phyloP scores from a whole-genome alignment of 2,113 vertebrate species.

The Clarias macrocephalus region DNA sequence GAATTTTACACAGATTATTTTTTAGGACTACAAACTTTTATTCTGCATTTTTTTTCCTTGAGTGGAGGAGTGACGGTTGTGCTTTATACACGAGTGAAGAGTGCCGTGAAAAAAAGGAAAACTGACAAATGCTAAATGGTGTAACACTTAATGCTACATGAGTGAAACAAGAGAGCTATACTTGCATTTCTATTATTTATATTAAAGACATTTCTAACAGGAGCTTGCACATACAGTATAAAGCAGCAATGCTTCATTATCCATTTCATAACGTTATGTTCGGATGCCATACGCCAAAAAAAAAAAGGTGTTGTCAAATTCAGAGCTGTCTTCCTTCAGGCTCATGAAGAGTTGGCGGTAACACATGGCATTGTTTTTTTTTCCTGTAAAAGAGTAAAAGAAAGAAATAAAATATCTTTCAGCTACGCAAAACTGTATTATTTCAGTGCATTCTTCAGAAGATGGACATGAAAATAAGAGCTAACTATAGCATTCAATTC shows the following conservation, averaged over 20 bases:
- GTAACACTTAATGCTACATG: constrained; percentile 68
- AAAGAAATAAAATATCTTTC: constrained; percentile 70
- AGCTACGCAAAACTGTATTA: constrained; percentile 71
- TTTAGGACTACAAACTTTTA: constrained; percentile 73
- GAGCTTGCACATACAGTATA: constrained; percentile 68
- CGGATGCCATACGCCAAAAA: constrained; percentile 67
- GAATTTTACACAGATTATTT: constrained; percentile 81
- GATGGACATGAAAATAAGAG: constrained; percentile 72
- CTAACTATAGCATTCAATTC: constrained; percentile 67
- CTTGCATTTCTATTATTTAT: constrained; percentile 84
- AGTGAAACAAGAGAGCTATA: constrained; percentile 70
- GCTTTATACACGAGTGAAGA: constrained; percentile 49
- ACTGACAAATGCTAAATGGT: constrained; percentile 31
- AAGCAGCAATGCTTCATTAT: constrained; percentile 65
- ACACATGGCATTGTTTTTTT: constrained; percentile 43
- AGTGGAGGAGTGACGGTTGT: constrained; percentile 57
- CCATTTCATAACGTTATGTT: constrained; percentile 66
- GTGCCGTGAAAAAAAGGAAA: constrained; percentile 49
- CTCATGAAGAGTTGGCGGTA: constrained; percentile 36
- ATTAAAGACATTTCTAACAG: constrained; percentile 79
- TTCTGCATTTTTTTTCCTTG: constrained; percentile 64
- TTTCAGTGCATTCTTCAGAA: constrained; percentile 74
- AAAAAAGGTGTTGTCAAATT: constrained; percentile 69
- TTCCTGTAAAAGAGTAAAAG: constrained; percentile 63
- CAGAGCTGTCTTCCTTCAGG: constrained; percentile 68